phyloP scores from a whole-genome alignment of 2,113 vertebrate genomes.

The Chaetops frenatus region DNA sequence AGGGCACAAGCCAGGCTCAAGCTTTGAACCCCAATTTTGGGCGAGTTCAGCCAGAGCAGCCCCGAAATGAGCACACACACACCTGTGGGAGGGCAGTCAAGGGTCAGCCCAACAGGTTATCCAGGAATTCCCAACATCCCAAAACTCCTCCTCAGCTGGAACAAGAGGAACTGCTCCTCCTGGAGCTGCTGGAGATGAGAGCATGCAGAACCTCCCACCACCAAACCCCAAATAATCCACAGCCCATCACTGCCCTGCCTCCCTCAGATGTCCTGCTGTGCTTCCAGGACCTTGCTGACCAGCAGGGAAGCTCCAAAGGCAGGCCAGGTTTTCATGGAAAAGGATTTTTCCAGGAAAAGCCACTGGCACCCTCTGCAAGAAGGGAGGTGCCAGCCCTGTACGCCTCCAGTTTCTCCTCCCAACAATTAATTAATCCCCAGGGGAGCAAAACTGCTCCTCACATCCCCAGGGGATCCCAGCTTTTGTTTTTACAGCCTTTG shows the following conservation, averaged over 20 bases:
- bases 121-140: background rate
- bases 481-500: background rate
- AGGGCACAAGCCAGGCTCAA: background rate
- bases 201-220: background rate
- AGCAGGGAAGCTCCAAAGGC: background rate
- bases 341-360: too few relatives aligned
- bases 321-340: background rate
- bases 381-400: background rate
- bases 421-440: background rate
- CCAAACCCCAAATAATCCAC: background rate
- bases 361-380: accelerated
- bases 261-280: accelerated
- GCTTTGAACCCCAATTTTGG: background rate
- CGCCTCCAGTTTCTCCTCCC: background rate
- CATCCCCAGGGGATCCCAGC: background rate
- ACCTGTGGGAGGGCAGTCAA: too few relatives aligned
- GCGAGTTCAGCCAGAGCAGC: accelerated
- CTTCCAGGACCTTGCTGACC: background rate
- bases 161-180: background rate
- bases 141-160: background rate
- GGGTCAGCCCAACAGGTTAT: background rate
- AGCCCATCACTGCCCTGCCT: too few relatives aligned
- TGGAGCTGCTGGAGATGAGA: background rate
- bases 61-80: too few relatives aligned
- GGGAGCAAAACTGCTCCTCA: background rate